Base-by-base conservation (phyloP, 2,113 vertebrate species). In the Hyla sarda region DNA sequence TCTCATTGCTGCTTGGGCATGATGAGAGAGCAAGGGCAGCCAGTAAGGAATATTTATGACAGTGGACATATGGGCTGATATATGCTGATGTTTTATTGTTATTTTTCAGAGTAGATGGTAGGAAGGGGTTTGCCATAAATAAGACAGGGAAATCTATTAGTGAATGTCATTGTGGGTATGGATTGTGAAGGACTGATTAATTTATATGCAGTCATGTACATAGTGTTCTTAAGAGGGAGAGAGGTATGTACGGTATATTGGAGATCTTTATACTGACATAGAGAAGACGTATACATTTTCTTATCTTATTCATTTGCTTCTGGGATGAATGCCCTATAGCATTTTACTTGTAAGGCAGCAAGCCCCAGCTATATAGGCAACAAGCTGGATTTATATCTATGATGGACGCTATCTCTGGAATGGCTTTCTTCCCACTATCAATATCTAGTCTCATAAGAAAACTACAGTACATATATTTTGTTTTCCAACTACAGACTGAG, bases 21-120 rank as follows among this genome's bases (percentile, higher is more conserved):
- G 45, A 89, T 89, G 88, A 85, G 71, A 78, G 88, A 45, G 45
- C 84, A 89, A 90, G 83, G 89, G 89, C 88, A 85, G 60, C 50
- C 88, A 79, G 56, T 71, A 87, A 76, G 9, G 74, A 91, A 91
- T 77, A 77, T 77, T 54, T 77, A 52, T 54, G 47, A 77, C 25
- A 54, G 75, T 50, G 47, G 30, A 54, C 75, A 54, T 77, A 77
- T 77, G 47, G 75, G 47, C 50, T 54, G 45, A 50, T 77, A 54
- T 34, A 48, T 14, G 28, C 47, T 50, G 73, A 50, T 48, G 73
- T 28, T 74, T 50, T 45, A 73, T 73, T n/a, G 71, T n/a, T 73
- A 73, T 73, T 73, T 41, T 48, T 48, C 72, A 45, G 11, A 45
- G 37, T 74, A 47, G 11, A 74, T 47, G 21, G 41, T 2, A 41